Base-by-base conservation (phyloP, 2,888 invertebrate species). In the Callinectes sapidus region DNA sequence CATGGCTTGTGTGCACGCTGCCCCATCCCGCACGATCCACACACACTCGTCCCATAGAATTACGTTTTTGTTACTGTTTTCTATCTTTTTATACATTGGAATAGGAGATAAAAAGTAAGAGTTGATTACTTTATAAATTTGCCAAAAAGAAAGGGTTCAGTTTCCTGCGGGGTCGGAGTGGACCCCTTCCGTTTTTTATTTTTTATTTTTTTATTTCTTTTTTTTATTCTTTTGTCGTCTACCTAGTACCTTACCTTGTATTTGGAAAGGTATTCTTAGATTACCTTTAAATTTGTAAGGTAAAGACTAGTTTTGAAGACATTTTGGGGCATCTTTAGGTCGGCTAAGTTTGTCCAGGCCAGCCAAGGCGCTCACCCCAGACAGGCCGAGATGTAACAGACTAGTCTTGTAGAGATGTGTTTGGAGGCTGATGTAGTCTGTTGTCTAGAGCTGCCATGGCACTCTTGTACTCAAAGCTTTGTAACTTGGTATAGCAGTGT, bases 61-160 rank as follows among this genome's bases (percentile, higher is more conserved):
- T 92, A 90, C 89, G 91, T 93, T 93, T 48, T 93, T 93, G 93
- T 93, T 93, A 93, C 91, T 86, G 93, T 93, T 93, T 92, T 92
- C 93, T 93, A 93, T 93, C 93, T 93, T 93, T 93, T 93, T 93
- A 93, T 93, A 93, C 92, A 93, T 93, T 93, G 92, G 91, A 92
- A 91, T 93, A 93, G 89, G 90, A 90, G 85, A 90, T 91, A 93
- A 91, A 61, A 92, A 93, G 93, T 93, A 93, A 91, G 93, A 87
- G 91, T 91, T 93, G 91, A 91, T 91, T 93, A 93, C 93, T 91
- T 93, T 77, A 89, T 91, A 71, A 89, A 90, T 89, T 90, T 90
- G 88, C 90, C 92, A 89, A 35, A 87, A 91, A 71, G 55, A 88
- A 89, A 89, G 42, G 86, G 61, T 86, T 92, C 90, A 88, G 90